Evolutionary conservation across 2,113 vertebrate species (phyloP).

Genomic region (Indicator indicator): DNA sequence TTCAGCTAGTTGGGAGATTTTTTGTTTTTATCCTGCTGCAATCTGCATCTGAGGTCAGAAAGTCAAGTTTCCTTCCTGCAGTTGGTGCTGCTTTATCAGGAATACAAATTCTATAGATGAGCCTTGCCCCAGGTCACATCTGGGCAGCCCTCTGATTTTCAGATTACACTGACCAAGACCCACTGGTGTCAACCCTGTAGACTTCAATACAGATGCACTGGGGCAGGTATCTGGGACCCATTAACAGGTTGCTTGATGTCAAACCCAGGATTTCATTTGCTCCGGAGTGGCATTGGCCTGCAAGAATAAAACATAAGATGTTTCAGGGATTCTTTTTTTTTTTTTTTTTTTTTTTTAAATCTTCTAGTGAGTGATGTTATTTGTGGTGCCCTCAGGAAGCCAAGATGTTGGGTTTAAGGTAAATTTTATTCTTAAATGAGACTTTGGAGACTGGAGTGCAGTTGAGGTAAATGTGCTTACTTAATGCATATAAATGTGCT

Average conservation of each 20-base stretch:
- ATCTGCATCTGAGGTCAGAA: neutral
- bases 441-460: neutral
- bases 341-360: neutral
- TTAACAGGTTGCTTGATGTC: neutral
- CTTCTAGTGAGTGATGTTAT: neutral
- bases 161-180: rapidly evolving
- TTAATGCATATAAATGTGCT: constrained; percentile 11
- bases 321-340: neutral
- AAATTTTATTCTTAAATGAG: neutral
- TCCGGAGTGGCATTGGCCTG: neutral
- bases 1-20: neutral
- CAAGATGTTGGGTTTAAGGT: neutral
- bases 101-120: neutral
- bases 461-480: neutral
- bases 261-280: neutral
- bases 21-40: neutral
- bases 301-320: neutral
- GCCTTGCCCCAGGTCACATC: neutral
- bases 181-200: neutral
- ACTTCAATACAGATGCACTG: neutral
- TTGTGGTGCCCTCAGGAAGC: neutral
- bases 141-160: neutral
- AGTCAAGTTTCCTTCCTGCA: neutral
- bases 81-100: neutral
- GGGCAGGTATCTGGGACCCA: neutral